phyloP scores from a whole-genome alignment of 2,888 invertebrate species.

The Hyles lineata region DNA sequence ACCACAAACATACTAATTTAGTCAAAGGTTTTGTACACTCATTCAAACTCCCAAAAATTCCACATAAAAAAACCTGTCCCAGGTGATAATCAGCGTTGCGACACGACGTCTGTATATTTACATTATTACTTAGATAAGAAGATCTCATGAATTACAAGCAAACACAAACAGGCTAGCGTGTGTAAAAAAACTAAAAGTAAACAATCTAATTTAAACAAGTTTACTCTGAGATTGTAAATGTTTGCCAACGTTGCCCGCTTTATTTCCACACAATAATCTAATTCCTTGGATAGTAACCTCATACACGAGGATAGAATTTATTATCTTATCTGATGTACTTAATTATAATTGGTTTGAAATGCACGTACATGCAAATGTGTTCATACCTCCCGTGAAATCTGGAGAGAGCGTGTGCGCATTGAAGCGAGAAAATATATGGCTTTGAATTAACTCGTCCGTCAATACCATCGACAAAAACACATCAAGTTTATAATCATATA shows the following conservation, averaged over 20 bases:
- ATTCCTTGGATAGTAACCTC: conserved; percentile 43
- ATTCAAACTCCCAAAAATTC: background rate
- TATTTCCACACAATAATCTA: conserved; percentile 42
- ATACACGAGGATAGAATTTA: conserved; percentile 52
- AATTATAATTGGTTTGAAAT: conserved; percentile 66
- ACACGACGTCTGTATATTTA: conserved; percentile 9
- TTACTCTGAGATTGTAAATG: conserved; percentile 21
- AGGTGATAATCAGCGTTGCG: background rate
- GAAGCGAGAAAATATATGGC: conserved; percentile 55
- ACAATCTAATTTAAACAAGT: conserved; percentile 24
- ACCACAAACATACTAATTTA: background rate
- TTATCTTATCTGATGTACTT: conserved; percentile 68
- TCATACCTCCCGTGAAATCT: conserved; percentile 75
- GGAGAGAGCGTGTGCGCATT: conserved; percentile 72
- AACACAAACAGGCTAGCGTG: conserved; percentile 1
- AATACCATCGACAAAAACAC: conserved; percentile 53
- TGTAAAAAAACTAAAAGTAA: conserved; percentile 16
- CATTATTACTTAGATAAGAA: conserved; percentile 11
- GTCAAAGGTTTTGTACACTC: background rate
- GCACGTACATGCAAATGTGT: conserved; percentile 74
- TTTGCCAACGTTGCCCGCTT: conserved; percentile 19
- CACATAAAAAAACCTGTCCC: background rate
- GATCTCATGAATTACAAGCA: conserved; percentile 3
- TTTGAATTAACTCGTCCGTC: conserved; percentile 56
- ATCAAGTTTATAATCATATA: conserved; percentile 40